phyloP scores from a whole-genome alignment of 2,888 invertebrate genomes.

The Phengaris arion region DNA sequence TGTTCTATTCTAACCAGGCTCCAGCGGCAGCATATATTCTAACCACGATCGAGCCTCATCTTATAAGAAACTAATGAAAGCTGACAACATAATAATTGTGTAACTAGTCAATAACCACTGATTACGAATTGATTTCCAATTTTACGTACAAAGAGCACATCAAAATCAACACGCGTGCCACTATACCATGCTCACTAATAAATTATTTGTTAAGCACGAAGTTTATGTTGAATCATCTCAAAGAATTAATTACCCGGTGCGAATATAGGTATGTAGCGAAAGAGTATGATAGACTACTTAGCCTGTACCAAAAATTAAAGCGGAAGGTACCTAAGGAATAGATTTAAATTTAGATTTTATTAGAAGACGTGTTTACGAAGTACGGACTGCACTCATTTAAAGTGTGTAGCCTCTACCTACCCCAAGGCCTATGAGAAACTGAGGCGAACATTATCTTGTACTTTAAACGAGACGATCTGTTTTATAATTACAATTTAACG shows the following conservation, averaged over 20 bases:
- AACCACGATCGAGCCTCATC: neutral
- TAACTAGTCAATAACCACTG: slow-evolving; percentile 42
- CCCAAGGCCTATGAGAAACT: neutral
- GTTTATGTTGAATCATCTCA: neutral
- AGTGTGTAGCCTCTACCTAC: neutral
- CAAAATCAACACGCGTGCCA: slow-evolving; percentile 33
- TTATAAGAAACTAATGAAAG: neutral
- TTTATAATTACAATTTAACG: no score
- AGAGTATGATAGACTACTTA: neutral
- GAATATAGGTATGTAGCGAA: neutral
- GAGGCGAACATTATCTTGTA: neutral
- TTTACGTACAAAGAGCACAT: slow-evolving; percentile 35
- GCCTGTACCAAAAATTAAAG: neutral
- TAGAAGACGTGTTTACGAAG: neutral
- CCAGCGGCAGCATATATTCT: no score
- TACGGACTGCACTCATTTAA: neutral
- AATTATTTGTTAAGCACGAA: slow-evolving; percentile 1
- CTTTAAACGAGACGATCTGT: no score
- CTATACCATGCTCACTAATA: neutral
- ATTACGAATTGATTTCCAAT: slow-evolving; percentile 50
- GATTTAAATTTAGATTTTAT: neutral
- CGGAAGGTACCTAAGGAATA: neutral
- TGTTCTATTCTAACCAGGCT: no score
- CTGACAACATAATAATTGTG: neutral
- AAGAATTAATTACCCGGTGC: neutral